Evolutionary conservation across 2,797 vertebrate genomes (phyloP), one percentile per base, ranked within the genome.

Genomic region (Bovichtus diacanthus): DNA sequence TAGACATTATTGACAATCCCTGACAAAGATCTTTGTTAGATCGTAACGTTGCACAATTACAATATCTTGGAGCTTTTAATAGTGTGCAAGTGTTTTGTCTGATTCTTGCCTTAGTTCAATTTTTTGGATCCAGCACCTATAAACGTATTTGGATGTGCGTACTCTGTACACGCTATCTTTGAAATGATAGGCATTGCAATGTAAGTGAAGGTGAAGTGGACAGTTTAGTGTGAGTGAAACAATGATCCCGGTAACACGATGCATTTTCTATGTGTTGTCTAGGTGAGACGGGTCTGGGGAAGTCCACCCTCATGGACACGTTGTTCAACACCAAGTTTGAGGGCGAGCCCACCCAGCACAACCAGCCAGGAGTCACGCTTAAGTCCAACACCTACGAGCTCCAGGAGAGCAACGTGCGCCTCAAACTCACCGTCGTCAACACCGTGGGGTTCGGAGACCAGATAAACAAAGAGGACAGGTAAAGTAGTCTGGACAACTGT

Each of bases 381-480:
- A 97, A 95, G 78, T 98, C 98, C 87, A 97, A 94, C 87, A 98
- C 97, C 51, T 99, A 98, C 0, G 97, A 99, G 83, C 96, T 99
- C 64, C 97, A 98, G 85, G 98, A 99, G 92, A 99, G 98, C 90
- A 99, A 97, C 0, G 97, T 99, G 74, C 96, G 96, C 25, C 96
- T 99, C 83, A 99, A 99, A 85, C 96, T 99, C 77, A 98, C 96
- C 11, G 93, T 99, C 0, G 97, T 99, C 61, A 97, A 97, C 95
- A 97, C 97, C 0, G 96, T 98, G 70, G 98, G 98, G 68, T 99
- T 99, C 63, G 97, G 98, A 39, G 98, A 99, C 89, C 98, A 99
- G 91, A 99, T 99, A 83, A 99, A 99, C 91, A 99, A 99, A 90
- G 97, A 99, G 70, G 96, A 99, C 93, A 99, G 98, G 98, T 99